Evolutionary conservation across 2,888 invertebrate genomes (phyloP), one percentile per base, ranked within the genome.

Genomic region (Lycia hirtaria): DNA sequence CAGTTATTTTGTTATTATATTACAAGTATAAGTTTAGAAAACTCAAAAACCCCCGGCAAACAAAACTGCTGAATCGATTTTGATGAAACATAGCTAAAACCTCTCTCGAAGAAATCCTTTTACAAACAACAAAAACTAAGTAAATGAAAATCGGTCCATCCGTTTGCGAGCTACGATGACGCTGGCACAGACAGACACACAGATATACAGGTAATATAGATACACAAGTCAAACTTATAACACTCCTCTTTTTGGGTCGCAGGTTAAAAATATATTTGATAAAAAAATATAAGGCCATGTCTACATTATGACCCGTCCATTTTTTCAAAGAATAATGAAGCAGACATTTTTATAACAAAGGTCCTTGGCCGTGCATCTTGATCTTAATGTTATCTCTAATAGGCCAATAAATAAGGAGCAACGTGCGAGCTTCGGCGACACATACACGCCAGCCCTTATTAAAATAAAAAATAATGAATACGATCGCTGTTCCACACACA

Each of bases 361-460:
- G 90, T 91, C 91, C 89, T 91, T 90, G 88, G 89, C 91, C 91
- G 90, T 91, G 90, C 90, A 89, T 91, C 90, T 88, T 84, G 92
- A 91, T 91, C 91, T 90, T 86, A 88, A 90, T 91, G 90, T 91
- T 91, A 92, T 92, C 91, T 92, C 90, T 92, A 92, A 92, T 92
- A 92, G 91, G 90, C 86, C 90, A 92, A 92, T 92, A 92, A 92
- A 92, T 92, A 90, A 91, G 78, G 75, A 81, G 80, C 86, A 87
- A 89, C 91, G 91, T 87, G 91, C 88, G 88, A 91, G 89, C 91
- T 87, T 88, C 88, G 86, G 84, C 85, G 88, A 91, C 89, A 87
- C 73, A 82, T 85, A 87, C 86, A 87, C 75, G 83, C 80, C 81
- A 81, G 79, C 81, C 81, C 83, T 87, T 87, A 88, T 87, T 88